phyloP scores from a whole-genome alignment of 2,113 vertebrate genomes.

The Nymphicus hollandicus region DNA sequence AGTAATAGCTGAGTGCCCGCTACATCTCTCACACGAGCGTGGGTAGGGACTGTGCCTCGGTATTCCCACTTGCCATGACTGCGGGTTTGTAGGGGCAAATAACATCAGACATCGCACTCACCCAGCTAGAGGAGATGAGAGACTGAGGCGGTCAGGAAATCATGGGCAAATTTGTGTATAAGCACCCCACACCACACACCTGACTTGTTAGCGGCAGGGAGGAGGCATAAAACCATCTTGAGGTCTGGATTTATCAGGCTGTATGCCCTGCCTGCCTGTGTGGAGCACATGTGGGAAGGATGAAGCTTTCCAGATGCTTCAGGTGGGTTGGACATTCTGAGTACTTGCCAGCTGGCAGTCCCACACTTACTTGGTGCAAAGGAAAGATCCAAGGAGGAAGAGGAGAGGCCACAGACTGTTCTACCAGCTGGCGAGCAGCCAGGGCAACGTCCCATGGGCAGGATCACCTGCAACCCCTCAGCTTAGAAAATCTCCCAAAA shows the following conservation, averaged over 20 bases:
- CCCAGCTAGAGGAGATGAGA: neutral
- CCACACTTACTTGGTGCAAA: neutral
- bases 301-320: neutral
- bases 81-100: neutral
- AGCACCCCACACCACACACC: neutral
- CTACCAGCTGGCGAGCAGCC: fast-evolving
- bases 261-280: neutral
- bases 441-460: fast-evolving
- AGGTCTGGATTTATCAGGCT: neutral
- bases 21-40: neutral
- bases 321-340: neutral
- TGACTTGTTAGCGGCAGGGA: neutral
- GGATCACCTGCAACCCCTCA: neutral
- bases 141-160: neutral
- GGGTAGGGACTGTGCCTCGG: neutral
- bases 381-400: neutral
- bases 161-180: neutral
- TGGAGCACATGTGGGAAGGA: fast-evolving
- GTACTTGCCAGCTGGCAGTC: neutral
- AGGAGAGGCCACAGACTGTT: fast-evolving
- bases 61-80: neutral
- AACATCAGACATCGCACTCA: neutral
- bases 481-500: neutral
- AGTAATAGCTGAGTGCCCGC: neutral
- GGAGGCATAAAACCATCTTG: fast-evolving